These are phyloP conservation scores for Ips nitidus DNA, from an alignment of 1,140 invertebrate genomes.

Conservation along the genomic window DNA sequence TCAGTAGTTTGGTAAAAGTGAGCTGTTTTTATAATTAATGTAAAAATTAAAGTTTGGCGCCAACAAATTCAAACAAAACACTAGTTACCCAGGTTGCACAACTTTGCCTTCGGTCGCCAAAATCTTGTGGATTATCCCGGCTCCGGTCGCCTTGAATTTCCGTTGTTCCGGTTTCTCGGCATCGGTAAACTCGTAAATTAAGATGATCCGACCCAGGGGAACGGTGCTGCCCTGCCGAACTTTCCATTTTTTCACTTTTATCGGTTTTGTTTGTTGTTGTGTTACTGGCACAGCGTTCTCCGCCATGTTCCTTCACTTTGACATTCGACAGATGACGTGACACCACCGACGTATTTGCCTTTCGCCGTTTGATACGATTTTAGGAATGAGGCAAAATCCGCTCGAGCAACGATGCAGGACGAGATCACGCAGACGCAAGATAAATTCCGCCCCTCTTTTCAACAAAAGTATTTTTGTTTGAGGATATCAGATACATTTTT, in stretches of 20 bases:
- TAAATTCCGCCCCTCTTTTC: too few species aligned
- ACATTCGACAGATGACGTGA: too few species aligned
- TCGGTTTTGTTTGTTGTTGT: constrained; percentile 64
- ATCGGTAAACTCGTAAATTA: constrained; percentile 66
- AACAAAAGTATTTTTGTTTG: too few species aligned
- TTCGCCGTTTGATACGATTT: too few species aligned
- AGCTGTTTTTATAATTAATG: constrained; percentile 9
- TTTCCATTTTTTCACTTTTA: constrained; percentile 85
- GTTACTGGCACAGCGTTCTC: constrained; percentile 63
- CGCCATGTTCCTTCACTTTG: constrained; percentile 51
- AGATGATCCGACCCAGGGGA: constrained; percentile 74
- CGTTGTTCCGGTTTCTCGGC: constrained; percentile 51
- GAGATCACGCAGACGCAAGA: too few species aligned
- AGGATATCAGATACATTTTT: too few species aligned
- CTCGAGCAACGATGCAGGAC: too few species aligned
- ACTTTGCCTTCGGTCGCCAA: constrained; percentile 73
- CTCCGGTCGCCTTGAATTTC: constrained; percentile 62
- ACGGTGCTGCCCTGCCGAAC: constrained; percentile 77
- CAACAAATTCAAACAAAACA: constrained; percentile 44
- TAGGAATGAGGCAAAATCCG: too few species aligned
- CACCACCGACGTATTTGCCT: too few species aligned
- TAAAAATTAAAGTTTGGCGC: constrained; percentile 16
- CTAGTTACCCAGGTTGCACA: constrained; percentile 66
- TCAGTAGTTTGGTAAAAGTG: constrained; percentile 19
- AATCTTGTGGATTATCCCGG: constrained; percentile 71